These are phyloP conservation scores for Oncopeltus fasciatus DNA, from an alignment of 1,140 invertebrate species.

Conservation along the genomic window DNA sequence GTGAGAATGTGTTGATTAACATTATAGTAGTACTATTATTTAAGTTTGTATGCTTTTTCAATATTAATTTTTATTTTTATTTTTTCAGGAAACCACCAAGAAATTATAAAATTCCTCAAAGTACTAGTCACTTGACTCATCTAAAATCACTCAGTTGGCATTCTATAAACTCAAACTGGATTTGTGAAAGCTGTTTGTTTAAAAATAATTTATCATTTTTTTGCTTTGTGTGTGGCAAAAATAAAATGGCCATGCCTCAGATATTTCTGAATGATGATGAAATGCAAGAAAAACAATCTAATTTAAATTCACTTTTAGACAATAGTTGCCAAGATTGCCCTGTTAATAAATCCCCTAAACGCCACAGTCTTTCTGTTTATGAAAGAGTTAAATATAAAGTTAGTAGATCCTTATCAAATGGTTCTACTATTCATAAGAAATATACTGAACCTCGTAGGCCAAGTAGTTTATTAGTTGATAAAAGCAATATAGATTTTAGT, in stretches of 20 bases:
- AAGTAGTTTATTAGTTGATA: slow-evolving; percentile 23
- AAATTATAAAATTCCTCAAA: too few relatives aligned
- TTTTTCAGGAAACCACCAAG: too few relatives aligned
- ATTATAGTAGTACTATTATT: too few relatives aligned
- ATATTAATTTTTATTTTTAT: too few relatives aligned
- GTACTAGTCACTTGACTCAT: too few relatives aligned
- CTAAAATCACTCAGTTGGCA: neutral
- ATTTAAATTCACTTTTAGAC: slow-evolving; percentile 17
- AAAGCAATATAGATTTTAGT: slow-evolving; percentile 6
- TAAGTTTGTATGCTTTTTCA: too few relatives aligned
- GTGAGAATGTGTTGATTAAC: too few relatives aligned
- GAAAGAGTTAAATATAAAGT: slow-evolving; percentile 43
- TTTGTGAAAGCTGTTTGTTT: neutral
- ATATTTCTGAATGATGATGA: slow-evolving; percentile 17
- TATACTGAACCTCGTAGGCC: slow-evolving; percentile 19
- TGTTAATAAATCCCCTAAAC: slow-evolving; percentile 33
- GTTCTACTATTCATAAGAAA: slow-evolving; percentile 22
- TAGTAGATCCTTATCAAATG: slow-evolving; percentile 38
- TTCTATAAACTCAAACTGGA: neutral
- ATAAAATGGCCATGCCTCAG: slow-evolving; percentile 14
- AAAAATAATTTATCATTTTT: slow-evolving; percentile 18
- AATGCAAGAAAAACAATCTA: slow-evolving; percentile 12
- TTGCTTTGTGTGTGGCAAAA: slow-evolving; percentile 22
- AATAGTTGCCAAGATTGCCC: slow-evolving; percentile 13
- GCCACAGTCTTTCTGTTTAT: slow-evolving; percentile 39